These are phyloP conservation scores for Hemibagrus guttatus DNA, from an alignment of 2,797 vertebrate species.

Conservation along the genomic window DNA sequence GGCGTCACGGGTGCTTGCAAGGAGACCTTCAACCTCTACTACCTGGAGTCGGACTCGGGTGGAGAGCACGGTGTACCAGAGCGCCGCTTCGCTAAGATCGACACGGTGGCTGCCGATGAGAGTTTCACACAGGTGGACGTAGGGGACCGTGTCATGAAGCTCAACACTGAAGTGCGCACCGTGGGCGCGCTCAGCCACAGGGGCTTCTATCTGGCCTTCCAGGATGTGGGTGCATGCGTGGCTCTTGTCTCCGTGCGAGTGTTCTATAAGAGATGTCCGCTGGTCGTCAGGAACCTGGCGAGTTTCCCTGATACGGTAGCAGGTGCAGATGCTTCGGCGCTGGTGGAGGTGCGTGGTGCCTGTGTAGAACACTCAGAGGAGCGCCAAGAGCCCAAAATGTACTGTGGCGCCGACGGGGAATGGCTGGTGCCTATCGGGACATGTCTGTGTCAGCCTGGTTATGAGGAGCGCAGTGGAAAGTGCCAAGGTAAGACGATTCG, in stretches of 20 bases:
- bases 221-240: constrained; percentile 97
- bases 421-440: constrained; percentile 99
- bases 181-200: constrained; percentile 87
- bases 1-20: constrained; percentile 98
- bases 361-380: constrained; percentile 97
- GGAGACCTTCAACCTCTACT: constrained; percentile 98
- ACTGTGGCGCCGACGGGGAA: constrained; percentile 96
- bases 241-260: constrained; percentile 93
- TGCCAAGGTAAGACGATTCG: constrained; percentile 87
- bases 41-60: constrained; percentile 93
- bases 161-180: constrained; percentile 94
- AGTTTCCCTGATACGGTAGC: constrained; percentile 97
- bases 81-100: constrained; percentile 92
- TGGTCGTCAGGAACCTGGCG: constrained; percentile 91
- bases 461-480: constrained; percentile 87
- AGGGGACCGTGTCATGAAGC: constrained; percentile 96
- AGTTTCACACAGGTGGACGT: constrained; percentile 99
- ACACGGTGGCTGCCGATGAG: constrained; percentile 95
- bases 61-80: constrained; percentile 91
- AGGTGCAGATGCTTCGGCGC: constrained; percentile 91
- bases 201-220: constrained; percentile 99
- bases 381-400: constrained; percentile 98
- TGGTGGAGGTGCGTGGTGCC: constrained; percentile 95
- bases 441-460: constrained; percentile 94
- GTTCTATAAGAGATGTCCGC: constrained; percentile 95